phyloP scores from a whole-genome alignment of 2,888 invertebrate genomes.

The Pandemis heparana region DNA sequence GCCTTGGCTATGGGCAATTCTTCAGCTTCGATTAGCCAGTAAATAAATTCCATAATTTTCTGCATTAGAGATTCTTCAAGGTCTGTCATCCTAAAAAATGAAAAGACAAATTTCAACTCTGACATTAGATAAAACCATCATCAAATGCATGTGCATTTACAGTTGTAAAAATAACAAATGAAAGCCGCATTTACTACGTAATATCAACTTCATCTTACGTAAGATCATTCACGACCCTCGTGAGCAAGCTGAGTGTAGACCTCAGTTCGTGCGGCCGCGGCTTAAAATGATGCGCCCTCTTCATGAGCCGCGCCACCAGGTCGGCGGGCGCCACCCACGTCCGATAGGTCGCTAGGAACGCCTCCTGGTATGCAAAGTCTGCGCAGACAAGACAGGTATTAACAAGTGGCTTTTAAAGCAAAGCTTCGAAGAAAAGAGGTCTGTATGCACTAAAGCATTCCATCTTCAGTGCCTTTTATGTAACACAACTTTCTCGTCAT shows the following conservation, averaged over 20 bases:
- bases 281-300: constrained; percentile 88
- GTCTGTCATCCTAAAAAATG: constrained; percentile 90
- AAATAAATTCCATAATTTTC: constrained; percentile 96
- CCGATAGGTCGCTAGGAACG: constrained; percentile 98
- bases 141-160: neutral
- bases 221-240: constrained; percentile 97
- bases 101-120: neutral
- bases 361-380: constrained; percentile 98
- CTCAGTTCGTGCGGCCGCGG: constrained; percentile 89
- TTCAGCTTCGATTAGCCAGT: constrained; percentile 96
- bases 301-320: constrained; percentile 93
- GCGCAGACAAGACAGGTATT: constrained; percentile 49
- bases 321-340: constrained; percentile 96
- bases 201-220: constrained; percentile 89
- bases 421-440: constrained; percentile 12
- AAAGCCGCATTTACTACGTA: neutral
- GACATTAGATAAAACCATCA: neutral
- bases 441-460: neutral
- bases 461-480: neutral
- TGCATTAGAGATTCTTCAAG: constrained; percentile 92
- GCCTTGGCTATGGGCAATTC: constrained; percentile 97
- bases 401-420: neutral
- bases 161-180: neutral
- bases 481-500: neutral
- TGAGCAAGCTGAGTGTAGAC: constrained; percentile 96